phyloP scores from a whole-genome alignment of 2,888 invertebrate genomes.

The Hyalella azteca region DNA sequence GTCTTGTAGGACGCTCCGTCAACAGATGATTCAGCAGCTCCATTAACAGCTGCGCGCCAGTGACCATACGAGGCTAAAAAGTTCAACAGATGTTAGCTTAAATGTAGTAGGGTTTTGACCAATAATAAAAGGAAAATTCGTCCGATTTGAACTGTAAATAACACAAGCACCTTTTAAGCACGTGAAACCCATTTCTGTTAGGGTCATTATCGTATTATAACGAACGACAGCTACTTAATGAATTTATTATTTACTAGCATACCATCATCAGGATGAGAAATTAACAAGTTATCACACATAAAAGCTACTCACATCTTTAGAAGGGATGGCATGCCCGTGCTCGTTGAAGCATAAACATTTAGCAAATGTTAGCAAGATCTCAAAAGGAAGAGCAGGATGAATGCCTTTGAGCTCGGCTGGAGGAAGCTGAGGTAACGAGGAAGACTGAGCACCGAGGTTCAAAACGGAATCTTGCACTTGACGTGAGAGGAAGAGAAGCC shows the following conservation, averaged over 20 bases:
- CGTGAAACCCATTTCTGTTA: no score
- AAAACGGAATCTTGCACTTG: no score
- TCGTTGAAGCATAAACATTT: slow-evolving; percentile 4
- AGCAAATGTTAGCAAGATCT: not conserved
- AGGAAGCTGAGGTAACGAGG: not conserved
- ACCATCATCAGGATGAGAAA: no score
- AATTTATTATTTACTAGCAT: no score
- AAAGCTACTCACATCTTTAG: not conserved
- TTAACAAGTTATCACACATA: no score
- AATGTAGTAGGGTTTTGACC: no score
- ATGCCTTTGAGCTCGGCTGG: not conserved
- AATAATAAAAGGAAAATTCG: no score
- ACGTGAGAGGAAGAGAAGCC: not conserved
- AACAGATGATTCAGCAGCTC: not conserved
- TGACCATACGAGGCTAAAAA: not conserved
- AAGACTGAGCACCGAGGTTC: not conserved
- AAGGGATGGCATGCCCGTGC: not conserved
- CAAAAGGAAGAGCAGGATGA: not conserved
- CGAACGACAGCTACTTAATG: no score
- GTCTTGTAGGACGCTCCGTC: not conserved
- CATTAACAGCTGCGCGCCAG: not conserved
- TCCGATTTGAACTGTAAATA: no score
- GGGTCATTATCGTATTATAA: no score
- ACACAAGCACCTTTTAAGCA: no score
- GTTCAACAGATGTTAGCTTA: no score